phyloP scores from a whole-genome alignment of 2,888 invertebrate species.

The Oscheius onirici region DNA sequence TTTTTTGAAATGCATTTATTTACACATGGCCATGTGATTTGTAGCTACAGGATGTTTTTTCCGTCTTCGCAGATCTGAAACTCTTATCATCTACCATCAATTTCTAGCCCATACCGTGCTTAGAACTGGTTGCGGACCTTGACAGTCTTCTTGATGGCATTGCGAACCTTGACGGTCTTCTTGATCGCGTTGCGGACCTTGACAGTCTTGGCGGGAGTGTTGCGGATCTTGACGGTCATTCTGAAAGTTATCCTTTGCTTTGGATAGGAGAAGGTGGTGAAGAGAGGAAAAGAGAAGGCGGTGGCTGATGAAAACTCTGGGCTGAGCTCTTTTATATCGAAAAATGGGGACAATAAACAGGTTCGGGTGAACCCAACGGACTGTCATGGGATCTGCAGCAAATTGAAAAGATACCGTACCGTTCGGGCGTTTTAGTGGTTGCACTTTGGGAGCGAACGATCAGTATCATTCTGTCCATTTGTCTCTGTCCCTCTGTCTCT shows the following conservation, averaged over 20 bases:
- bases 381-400: neutral
- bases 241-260: neutral
- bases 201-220: neutral
- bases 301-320: neutral
- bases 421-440: neutral
- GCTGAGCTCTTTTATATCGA: neutral
- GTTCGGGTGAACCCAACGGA: neutral
- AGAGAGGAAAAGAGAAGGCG: neutral
- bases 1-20: too few relatives aligned
- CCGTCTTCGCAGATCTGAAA: neutral
- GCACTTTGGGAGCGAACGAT: neutral
- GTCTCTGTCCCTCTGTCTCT: neutral
- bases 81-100: neutral
- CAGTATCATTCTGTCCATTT: neutral
- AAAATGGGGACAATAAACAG: neutral
- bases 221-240: conserved; percentile 10
- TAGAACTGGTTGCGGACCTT: too few relatives aligned
- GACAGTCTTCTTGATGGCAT: too few relatives aligned
- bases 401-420: neutral
- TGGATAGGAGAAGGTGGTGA: neutral
- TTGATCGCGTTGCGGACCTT: conserved; percentile 3
- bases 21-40: too few relatives aligned
- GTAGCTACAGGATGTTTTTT: neutral
- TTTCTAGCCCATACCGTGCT: too few relatives aligned
- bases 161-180: neutral